Conservation (phyloP, 2,797 vertebrate genomes). For the Salmo trutta region DNA sequence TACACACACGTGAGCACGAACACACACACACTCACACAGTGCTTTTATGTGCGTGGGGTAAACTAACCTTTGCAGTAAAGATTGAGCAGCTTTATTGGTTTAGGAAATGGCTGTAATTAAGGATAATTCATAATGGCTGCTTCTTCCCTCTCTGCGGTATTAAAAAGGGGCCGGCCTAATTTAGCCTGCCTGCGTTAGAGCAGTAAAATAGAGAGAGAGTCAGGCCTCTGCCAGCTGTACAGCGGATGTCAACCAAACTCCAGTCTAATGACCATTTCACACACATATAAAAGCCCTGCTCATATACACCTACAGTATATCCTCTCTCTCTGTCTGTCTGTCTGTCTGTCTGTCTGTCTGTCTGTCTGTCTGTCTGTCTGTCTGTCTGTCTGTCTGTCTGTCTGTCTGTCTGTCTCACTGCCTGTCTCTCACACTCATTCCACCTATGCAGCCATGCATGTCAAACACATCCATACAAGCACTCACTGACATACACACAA, state of each 20-base stretch:
- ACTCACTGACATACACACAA: slow-evolving; percentile 8
- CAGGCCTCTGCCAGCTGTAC: slow-evolving; percentile 31
- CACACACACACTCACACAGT: slow-evolving; percentile 38
- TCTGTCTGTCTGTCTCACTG: accelerated
- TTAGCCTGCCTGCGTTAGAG: slow-evolving; percentile 81
- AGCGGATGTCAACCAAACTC: slow-evolving; percentile 9
- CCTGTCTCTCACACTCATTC: too few relatives aligned
- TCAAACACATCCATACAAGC: slow-evolving; percentile 16
- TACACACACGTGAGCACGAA: background rate
- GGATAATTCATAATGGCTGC: slow-evolving; percentile 97
- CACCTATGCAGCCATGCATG: background rate
- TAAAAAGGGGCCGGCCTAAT: slow-evolving; percentile 84
- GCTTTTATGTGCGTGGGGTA: slow-evolving; percentile 84
- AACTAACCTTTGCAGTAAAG: slow-evolving; percentile 96
- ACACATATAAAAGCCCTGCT: slow-evolving; percentile 16
- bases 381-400: too few relatives aligned
- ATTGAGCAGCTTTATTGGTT: slow-evolving; percentile 97
- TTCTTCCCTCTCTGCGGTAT: slow-evolving; percentile 84
- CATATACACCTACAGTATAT: background rate
- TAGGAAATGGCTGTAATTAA: slow-evolving; percentile 97
- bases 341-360: too few relatives aligned
- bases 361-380: background rate
- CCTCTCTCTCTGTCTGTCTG: slow-evolving; percentile 8
- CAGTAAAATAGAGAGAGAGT: slow-evolving; percentile 65
- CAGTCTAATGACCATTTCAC: slow-evolving; percentile 39